Evolutionary conservation across 1,140 invertebrate genomes (phyloP).

Genomic region (Varroa destructor): DNA sequence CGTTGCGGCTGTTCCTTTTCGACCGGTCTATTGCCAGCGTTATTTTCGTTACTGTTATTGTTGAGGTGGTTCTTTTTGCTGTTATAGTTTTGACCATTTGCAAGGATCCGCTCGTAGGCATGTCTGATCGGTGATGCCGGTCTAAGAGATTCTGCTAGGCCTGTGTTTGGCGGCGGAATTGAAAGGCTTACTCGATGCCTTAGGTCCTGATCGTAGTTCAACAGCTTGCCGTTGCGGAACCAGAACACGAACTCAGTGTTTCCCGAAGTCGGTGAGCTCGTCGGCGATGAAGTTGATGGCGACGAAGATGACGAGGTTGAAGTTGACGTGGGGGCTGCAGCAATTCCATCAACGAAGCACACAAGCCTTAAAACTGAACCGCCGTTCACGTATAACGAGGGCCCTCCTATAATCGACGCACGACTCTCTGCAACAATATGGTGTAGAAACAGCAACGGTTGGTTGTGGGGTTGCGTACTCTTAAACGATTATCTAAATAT

Average conservation of each 20-base stretch:
- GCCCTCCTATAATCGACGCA: constrained; percentile 68
- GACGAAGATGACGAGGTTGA: no score
- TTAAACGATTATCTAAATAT: neutral
- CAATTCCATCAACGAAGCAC: constrained; percentile 73
- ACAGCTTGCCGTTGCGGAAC: constrained; percentile 84
- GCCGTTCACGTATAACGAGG: constrained; percentile 73
- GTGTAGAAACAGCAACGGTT: no score
- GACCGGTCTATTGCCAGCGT: constrained; percentile 42
- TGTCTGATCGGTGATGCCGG: no score
- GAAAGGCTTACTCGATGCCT: neutral
- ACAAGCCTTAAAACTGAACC: constrained; percentile 80
- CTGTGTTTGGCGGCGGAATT: neutral
- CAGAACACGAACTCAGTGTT: constrained; percentile 69
- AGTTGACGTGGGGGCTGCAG: constrained; percentile 53
- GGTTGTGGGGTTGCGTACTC: no score
- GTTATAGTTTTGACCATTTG: constrained; percentile 50
- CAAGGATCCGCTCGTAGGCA: constrained; percentile 43
- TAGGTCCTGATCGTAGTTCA: constrained; percentile 56
- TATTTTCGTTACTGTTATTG: constrained; percentile 50
- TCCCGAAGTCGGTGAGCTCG: neutral
- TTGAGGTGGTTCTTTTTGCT: constrained; percentile 84
- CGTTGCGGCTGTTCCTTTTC: no score
- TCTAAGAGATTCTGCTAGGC: no score
- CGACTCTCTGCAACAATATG: constrained; percentile 55
- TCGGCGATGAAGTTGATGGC: no score